Base-by-base conservation (phyloP, 2,888 invertebrate species). In the Drosophila borealis region DNA sequence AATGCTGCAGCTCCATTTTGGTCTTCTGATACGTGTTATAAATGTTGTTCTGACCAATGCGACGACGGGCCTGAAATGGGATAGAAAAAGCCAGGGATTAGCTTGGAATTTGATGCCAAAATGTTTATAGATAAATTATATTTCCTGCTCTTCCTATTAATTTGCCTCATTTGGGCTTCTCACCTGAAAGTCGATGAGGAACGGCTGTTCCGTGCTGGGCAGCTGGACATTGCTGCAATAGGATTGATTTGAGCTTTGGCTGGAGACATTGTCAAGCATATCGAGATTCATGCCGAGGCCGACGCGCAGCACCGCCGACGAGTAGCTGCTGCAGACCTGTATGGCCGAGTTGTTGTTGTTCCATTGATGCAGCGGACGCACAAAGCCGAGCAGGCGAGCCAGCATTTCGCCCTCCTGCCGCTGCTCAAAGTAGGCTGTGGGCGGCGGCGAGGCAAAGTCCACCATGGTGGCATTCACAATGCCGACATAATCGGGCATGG, bases 391-490 rank as follows among this genome's bases (percentile, higher is more conserved):
- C 3, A 98, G 93, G 19, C 96, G 93, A 0, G 97, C 97, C 21
- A 95, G 93, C 93, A 95, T 95, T 91, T 96, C 96, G 13, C 97
- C 97, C 4, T 95, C 95, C 4, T 94, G 92, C 0, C 94, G 94
- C 13, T 94, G 94, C 85, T 96, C 96, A 8, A 95, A 95, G 74
- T 95, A 94, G 4, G 95, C 94, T 53, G 95, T 94, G 5, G 95
- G 95, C 0, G 95, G 94, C 0, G 96, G 96, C 0, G 95, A 95
- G 33, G 95, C 95, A 92, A 97, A 96, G 81, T 96, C 96, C 0
- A 95, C 96, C 46, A 96, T 95, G 0, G 97, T 97, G 4, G 97
- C 96, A 88, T 97, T 97, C 5, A 98, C 96, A 44, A 98, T 96
- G 0, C 95, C 94, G 14, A 97, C 98, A 71, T 95, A 95, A 90